phyloP scores from a whole-genome alignment of 2,888 invertebrate genomes.

The Caenorhabditis angaria region DNA sequence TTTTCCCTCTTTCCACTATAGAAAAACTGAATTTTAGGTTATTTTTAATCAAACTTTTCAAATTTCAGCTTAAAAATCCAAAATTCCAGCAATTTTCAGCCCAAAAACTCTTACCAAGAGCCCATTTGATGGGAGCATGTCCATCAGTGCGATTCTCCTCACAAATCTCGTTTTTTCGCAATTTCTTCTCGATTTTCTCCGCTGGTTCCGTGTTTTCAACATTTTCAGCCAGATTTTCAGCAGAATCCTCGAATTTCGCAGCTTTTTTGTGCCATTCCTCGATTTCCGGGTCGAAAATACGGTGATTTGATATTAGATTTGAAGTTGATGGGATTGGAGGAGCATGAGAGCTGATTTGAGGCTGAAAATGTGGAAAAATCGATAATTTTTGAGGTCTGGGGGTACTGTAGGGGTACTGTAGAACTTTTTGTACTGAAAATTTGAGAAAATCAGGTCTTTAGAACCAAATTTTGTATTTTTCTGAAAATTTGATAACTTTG shows the following conservation, averaged over 20 bases:
- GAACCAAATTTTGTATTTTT: too few relatives aligned
- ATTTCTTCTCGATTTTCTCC: background rate
- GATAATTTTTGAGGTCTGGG: background rate
- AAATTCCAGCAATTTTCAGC: too few relatives aligned
- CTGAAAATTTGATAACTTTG: too few relatives aligned
- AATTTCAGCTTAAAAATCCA: too few relatives aligned
- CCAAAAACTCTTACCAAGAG: constrained; percentile 21
- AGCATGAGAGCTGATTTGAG: too few relatives aligned
- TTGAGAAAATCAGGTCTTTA: too few relatives aligned
- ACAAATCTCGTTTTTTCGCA: background rate
- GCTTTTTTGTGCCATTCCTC: background rate
- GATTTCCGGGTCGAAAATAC: constrained; percentile 18
- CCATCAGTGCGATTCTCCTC: constrained; percentile 42
- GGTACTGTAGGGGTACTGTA: too few relatives aligned
- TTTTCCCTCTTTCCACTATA: too few relatives aligned
- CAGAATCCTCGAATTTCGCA: background rate
- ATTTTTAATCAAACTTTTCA: too few relatives aligned
- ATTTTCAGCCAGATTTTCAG: background rate
- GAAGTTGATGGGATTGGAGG: background rate
- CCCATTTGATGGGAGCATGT: constrained; percentile 40
- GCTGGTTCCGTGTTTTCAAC: background rate
- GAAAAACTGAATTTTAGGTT: too few relatives aligned
- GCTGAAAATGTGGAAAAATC: background rate
- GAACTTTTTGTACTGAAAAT: too few relatives aligned
- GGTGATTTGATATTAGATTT: background rate